These are phyloP conservation scores for Latheticus oryzae DNA, from an alignment of 2,888 invertebrate species.

Conservation along the genomic window DNA sequence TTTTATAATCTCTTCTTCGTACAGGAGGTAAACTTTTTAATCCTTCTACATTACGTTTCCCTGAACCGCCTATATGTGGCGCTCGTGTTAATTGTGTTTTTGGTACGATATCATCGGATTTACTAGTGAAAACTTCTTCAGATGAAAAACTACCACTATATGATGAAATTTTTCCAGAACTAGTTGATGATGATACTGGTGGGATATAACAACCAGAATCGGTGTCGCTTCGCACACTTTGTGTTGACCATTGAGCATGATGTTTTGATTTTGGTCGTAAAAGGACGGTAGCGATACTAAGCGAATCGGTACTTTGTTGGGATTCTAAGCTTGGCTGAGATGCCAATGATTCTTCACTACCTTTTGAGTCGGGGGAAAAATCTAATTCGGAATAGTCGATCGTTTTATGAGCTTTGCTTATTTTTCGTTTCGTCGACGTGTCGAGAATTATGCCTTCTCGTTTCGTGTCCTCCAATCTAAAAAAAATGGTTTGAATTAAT, in stretches of 20 bases:
- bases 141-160: conserved; percentile 48
- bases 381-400: conserved; percentile 60
- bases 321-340: conserved; percentile 68
- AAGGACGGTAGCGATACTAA: conserved; percentile 53
- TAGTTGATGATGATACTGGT: conserved; percentile 61
- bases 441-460: conserved; percentile 60
- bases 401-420: conserved; percentile 61
- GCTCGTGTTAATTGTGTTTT: conserved; percentile 53
- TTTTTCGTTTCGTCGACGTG: conserved; percentile 55
- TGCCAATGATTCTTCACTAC: conserved; percentile 69
- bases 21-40: conserved; percentile 67
- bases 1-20: conserved; percentile 64
- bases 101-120: conserved; percentile 39
- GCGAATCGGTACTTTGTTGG: conserved; percentile 66
- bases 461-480: conserved; percentile 62
- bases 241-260: conserved; percentile 61
- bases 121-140: conserved; percentile 42
- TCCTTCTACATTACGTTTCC: conserved; percentile 44
- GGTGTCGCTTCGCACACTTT: conserved; percentile 61
- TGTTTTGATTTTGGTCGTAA: conserved; percentile 43
- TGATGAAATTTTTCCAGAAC: conserved; percentile 50
- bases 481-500: conserved; percentile 23
- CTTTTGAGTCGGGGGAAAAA: conserved; percentile 65
- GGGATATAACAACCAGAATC: conserved; percentile 55
- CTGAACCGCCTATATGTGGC: conserved; percentile 45